phyloP scores from a whole-genome alignment of 2,113 vertebrate species.

The Edolisoma coerulescens region DNA sequence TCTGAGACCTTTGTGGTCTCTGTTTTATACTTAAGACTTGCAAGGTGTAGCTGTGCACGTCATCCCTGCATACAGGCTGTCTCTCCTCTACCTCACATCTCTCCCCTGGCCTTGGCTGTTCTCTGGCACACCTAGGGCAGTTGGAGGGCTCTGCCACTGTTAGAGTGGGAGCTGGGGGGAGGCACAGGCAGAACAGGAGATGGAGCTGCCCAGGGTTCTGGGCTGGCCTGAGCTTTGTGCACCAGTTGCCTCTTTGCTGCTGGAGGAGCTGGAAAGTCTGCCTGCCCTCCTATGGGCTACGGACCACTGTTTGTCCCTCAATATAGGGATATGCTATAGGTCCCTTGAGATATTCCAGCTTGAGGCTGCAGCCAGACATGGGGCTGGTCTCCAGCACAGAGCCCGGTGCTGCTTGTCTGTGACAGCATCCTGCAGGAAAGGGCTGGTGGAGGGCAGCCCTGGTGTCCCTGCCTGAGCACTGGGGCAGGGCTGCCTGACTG shows the following conservation, averaged over 20 bases:
- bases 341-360: neutral
- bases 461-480: neutral
- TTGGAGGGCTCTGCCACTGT: neutral
- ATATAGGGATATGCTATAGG: neutral
- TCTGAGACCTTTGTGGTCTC: neutral
- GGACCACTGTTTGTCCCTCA: neutral
- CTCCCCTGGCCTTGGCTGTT: neutral
- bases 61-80: neutral
- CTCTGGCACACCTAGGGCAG: neutral
- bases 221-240: neutral
- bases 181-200: neutral
- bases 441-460: neutral
- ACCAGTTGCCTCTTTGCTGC: neutral
- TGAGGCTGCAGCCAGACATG: neutral
- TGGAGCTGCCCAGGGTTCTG: accelerated
- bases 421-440: neutral
- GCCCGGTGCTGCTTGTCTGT: neutral
- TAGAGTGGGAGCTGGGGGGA: neutral
- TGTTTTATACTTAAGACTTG: neutral
- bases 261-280: neutral
- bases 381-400: neutral
- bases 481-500: accelerated
- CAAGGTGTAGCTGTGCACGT: neutral
- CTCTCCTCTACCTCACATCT: neutral
- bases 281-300: neutral